Evolutionary conservation across 2,113 vertebrate species (phyloP), one percentile per base, ranked within the genome.

Genomic region (Dinomys branickii): DNA sequence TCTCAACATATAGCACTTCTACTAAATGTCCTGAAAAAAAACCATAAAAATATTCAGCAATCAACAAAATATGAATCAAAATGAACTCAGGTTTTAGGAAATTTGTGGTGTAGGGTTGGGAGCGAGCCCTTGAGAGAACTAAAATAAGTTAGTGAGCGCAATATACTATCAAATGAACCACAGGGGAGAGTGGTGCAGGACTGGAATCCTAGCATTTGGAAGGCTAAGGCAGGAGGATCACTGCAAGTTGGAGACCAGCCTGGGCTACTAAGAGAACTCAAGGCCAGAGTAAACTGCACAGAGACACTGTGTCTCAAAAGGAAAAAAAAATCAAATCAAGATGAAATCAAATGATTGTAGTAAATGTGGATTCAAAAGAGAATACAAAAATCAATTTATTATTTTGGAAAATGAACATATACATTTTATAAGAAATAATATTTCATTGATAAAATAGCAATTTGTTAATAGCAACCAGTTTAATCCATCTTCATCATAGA

Each of bases 31-130:
- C 30, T 86, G 19, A 85, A 85, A 93, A 80, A 30, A 92, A 90
- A 94, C 19, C 13, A 71, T 61, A 38, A 89, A 94, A 85, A 83
- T 54, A 86, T 94, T 92, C 92, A 14, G 2, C 67, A 92, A 88
- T 81, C 77, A 95, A 73, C 5, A 89, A 89, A 94, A 90, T 86
- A 52, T 33, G 22, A 92, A 94, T 80, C 26, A 80, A 92, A 71
- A 84, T 94, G 71, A 22, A 85, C 93, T 1, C 9, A n/a, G n/a
- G 28, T 19, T 90, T 83, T 73, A 26, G n/a, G 28, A 28, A 77
- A 85, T 78, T 44, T 85, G 69, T 85, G 30, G 24, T 41, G 12
- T 11, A 90, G 12, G 26, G 44, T 61, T 81, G 9, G 20, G 2
- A n/a, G 17, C n/a, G 3, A 92, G 16, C 24, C 17, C 73, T 94